phyloP scores from a whole-genome alignment of 1,140 invertebrate genomes.

The Subanguina moxae region DNA sequence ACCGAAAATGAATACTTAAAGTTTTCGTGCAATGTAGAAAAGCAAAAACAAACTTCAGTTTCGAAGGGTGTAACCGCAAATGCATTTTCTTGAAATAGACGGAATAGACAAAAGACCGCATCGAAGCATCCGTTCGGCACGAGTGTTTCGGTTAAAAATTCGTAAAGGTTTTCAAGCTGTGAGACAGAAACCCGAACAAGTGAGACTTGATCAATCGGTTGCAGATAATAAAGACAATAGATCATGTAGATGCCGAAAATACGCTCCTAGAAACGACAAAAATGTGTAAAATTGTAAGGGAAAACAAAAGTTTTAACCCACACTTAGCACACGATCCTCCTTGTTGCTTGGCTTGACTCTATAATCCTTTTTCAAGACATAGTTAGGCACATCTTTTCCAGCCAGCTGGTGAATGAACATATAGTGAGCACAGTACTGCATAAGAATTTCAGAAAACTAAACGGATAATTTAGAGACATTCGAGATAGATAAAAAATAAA shows the following conservation, averaged over 20 bases:
- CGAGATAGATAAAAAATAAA: too few relatives aligned
- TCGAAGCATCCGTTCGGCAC: conserved; percentile 16
- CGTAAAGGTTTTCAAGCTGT: conserved; percentile 24
- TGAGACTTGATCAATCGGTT: conserved; percentile 18
- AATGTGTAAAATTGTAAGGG: neutral
- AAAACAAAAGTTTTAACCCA: too few relatives aligned
- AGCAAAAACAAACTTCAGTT: conserved; percentile 19
- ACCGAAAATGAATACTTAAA: too few relatives aligned
- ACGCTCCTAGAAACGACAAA: conserved; percentile 19
- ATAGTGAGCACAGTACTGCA: too few relatives aligned
- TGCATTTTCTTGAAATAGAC: conserved; percentile 20
- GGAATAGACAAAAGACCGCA: conserved; percentile 27
- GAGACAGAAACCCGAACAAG: conserved; percentile 17
- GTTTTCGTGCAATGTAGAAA: too few relatives aligned
- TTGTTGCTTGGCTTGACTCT: too few relatives aligned
- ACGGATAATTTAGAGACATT: too few relatives aligned
- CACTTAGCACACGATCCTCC: too few relatives aligned
- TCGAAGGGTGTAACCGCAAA: conserved; percentile 33
- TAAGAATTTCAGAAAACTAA: too few relatives aligned
- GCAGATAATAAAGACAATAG: conserved; percentile 28
- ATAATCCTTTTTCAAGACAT: too few relatives aligned
- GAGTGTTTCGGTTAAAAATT: conserved; percentile 16
- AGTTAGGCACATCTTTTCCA: too few relatives aligned
- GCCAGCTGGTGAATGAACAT: too few relatives aligned
- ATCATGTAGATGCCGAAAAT: conserved; percentile 34